phyloP scores from a whole-genome alignment of 2,113 vertebrate species.

The Ailuropoda melanoleuca region DNA sequence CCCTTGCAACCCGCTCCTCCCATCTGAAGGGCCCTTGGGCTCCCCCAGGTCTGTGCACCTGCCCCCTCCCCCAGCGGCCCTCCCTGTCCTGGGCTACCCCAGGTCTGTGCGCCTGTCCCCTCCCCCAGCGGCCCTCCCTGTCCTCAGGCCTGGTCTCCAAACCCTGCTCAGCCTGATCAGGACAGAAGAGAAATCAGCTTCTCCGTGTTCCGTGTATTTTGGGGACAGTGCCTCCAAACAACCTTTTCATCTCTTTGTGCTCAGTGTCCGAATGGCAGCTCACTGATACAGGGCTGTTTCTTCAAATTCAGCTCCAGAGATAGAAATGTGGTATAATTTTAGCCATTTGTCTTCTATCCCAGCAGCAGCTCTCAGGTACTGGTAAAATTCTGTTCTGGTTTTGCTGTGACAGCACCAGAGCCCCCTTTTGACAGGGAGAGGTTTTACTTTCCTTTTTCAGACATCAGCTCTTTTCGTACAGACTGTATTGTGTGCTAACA shows the following conservation, averaged over 20 bases:
- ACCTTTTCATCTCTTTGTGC: slow-evolving; percentile 47
- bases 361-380: slow-evolving; percentile 29
- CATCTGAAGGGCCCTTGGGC: background rate
- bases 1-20: background rate
- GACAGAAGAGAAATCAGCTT: background rate
- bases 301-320: slow-evolving; percentile 28
- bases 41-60: background rate
- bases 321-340: slow-evolving; percentile 34
- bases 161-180: background rate
- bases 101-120: background rate
- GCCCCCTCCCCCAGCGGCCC: background rate
- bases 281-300: slow-evolving; percentile 13
- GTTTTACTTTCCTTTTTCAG: slow-evolving; percentile 17
- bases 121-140: background rate
- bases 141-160: background rate
- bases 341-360: slow-evolving; percentile 44
- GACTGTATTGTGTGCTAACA: background rate
- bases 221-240: background rate
- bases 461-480: slow-evolving; percentile 54
- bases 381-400: slow-evolving; percentile 37
- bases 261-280: slow-evolving; percentile 25
- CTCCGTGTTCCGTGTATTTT: background rate
- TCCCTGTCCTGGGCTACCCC: background rate
- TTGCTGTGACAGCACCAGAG: slow-evolving; percentile 49
- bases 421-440: background rate